Evolutionary conservation across 2,888 invertebrate genomes (phyloP).

Genomic region (Callimorpha dominula): DNA sequence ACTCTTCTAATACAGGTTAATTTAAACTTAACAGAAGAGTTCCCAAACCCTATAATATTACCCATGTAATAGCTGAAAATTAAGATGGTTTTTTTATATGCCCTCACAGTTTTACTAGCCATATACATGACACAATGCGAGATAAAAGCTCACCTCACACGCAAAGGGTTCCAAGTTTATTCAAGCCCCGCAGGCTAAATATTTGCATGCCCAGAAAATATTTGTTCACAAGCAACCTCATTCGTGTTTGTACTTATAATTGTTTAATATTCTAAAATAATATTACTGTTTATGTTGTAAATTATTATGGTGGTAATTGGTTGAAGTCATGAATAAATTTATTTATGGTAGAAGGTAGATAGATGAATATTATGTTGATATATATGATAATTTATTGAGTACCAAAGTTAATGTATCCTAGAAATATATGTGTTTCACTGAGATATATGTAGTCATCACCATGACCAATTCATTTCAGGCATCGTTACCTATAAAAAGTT

Average conservation of each 20-base stretch:
- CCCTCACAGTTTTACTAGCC: not conserved
- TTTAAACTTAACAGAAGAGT: too few species aligned
- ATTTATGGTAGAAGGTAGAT: not conserved
- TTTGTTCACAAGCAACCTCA: conserved; percentile 11
- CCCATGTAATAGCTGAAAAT: too few species aligned
- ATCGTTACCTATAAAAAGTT: not conserved
- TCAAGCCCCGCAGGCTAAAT: conserved; percentile 7
- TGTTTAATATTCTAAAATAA: conserved; percentile 13
- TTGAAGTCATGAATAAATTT: not conserved
- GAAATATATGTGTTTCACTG: too few species aligned
- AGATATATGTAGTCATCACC: too few species aligned
- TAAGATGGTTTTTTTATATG: too few species aligned
- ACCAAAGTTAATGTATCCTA: too few species aligned
- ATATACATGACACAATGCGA: not conserved
- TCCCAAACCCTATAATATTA: too few species aligned
- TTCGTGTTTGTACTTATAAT: conserved; percentile 16
- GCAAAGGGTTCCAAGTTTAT: conserved; percentile 12
- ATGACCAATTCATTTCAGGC: too few species aligned
- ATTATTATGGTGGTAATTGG: not conserved
- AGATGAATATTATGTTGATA: not conserved
- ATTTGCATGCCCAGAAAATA: conserved; percentile 17
- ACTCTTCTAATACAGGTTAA: too few species aligned
- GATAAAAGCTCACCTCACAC: conserved; percentile 10
- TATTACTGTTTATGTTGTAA: conserved; percentile 4
- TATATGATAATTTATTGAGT: too few species aligned